These are phyloP conservation scores for Eupithecia dodoneata DNA, from an alignment of 2,888 invertebrate species.

Conservation along the genomic window DNA sequence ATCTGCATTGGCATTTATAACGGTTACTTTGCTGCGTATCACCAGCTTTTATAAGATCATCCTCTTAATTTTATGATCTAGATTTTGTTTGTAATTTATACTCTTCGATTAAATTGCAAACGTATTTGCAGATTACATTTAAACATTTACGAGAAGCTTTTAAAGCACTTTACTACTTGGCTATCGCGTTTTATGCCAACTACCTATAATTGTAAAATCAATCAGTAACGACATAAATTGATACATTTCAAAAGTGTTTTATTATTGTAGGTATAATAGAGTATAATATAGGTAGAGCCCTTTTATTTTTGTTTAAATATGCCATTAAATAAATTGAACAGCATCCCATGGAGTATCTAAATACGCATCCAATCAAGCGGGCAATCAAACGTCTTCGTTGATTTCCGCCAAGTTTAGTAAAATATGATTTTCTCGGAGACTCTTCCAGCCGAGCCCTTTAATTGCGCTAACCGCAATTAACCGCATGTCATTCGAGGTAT, in stretches of 20 bases:
- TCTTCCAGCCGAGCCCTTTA: conserved; percentile 51
- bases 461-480: conserved; percentile 60
- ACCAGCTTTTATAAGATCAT: conserved; percentile 47
- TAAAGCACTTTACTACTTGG: neutral
- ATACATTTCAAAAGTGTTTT: neutral
- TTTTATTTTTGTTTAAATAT: neutral
- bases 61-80: conserved; percentile 52
- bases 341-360: neutral
- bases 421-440: conserved; percentile 31
- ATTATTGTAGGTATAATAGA: neutral
- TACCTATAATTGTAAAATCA: neutral
- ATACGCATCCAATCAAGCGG: neutral
- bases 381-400: conserved; percentile 8
- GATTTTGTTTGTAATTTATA: conserved; percentile 52
- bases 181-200: neutral
- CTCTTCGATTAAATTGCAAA: conserved; percentile 54
- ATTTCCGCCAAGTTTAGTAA: conserved; percentile 9
- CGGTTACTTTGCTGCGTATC: conserved; percentile 38
- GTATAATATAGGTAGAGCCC: neutral
- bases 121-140: conserved; percentile 44
- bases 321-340: neutral
- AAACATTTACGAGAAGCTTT: neutral
- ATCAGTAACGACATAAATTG: neutral
- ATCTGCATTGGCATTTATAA: conserved; percentile 58
- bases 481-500: conserved; percentile 60